Conservation (phyloP, 2,113 vertebrate species). For the Holacanthus passer region DNA sequence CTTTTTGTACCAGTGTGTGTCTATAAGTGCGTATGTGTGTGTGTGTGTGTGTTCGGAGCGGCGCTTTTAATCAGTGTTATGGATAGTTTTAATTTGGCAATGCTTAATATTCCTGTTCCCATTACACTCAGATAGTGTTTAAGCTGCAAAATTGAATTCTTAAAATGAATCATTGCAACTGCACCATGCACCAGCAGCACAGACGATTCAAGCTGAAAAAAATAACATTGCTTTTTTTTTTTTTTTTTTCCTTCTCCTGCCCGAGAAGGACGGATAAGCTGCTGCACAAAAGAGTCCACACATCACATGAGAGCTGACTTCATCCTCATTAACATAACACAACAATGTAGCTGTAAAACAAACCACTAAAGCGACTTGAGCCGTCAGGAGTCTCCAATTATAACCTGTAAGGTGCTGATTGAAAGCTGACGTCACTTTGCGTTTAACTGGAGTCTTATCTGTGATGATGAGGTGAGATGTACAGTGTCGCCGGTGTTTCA, state of each 20-base stretch:
- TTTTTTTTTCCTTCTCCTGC: not conserved
- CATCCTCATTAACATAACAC: slow-evolving; percentile 17
- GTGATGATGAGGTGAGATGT: not conserved
- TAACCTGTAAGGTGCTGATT: too few species aligned
- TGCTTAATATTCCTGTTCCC: slow-evolving; percentile 79
- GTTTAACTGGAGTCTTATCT: not conserved
- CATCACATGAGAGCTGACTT: too few species aligned
- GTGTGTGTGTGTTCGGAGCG: slow-evolving; percentile 4
- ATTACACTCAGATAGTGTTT: slow-evolving; percentile 75
- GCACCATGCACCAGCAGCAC: slow-evolving; percentile 57
- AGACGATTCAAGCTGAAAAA: slow-evolving; percentile 77
- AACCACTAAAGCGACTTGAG: not conserved
- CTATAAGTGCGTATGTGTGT: not conserved
- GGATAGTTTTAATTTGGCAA: slow-evolving; percentile 80
- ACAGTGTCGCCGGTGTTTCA: not conserved
- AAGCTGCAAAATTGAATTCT: slow-evolving; percentile 77
- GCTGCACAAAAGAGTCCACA: slow-evolving; percentile 49
- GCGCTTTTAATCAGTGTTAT: slow-evolving; percentile 81
- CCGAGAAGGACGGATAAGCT: slow-evolving; percentile 63
- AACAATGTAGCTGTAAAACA: slow-evolving; percentile 10
- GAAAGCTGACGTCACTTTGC: not conserved
- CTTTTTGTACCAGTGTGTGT: slow-evolving; percentile 46
- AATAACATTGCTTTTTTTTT: slow-evolving; percentile 60
- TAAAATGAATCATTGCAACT: slow-evolving; percentile 71
- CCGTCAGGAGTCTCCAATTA: not conserved